phyloP scores from a whole-genome alignment of 2,888 invertebrate genomes.

The Euphydryas editha region DNA sequence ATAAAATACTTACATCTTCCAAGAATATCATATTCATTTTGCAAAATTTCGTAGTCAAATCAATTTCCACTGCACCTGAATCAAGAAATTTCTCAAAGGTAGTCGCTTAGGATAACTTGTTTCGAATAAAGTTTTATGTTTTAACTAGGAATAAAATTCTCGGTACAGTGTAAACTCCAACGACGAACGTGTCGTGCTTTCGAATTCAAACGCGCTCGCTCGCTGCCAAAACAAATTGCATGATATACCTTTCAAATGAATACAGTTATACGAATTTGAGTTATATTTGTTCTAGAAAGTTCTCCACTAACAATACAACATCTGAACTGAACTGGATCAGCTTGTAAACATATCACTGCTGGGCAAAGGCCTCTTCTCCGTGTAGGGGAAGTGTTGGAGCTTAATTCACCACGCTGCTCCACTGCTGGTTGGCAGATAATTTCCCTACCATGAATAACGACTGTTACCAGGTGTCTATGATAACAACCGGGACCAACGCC shows the following conservation, averaged over 20 bases:
- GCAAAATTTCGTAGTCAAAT: not conserved
- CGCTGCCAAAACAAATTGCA: constrained; percentile 18
- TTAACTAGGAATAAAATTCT: constrained; percentile 38
- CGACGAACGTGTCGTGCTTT: constrained; percentile 35
- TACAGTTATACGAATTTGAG: not conserved
- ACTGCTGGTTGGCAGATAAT: too few relatives aligned
- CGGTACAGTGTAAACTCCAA: constrained; percentile 25
- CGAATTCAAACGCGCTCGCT: constrained; percentile 22
- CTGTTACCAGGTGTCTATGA: too few relatives aligned
- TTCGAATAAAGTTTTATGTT: constrained; percentile 30
- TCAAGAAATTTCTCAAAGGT: constrained; percentile 13
- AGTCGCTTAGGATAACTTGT: constrained; percentile 28
- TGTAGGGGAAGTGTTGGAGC: too few relatives aligned
- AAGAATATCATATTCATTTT: too few relatives aligned
- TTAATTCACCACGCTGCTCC: too few relatives aligned
- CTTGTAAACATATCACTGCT: too few relatives aligned
- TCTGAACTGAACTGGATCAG: too few relatives aligned
- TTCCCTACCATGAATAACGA: too few relatives aligned
- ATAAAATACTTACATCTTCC: too few relatives aligned
- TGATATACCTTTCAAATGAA: constrained; percentile 7
- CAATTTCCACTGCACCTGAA: not conserved
- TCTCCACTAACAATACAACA: too few relatives aligned
- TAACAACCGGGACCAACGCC: too few relatives aligned
- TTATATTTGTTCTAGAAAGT: not conserved
- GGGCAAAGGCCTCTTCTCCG: too few relatives aligned